Evolutionary conservation across 2,888 invertebrate species (phyloP), one percentile per base, ranked within the genome.

Genomic region (Cenopis cana): DNA sequence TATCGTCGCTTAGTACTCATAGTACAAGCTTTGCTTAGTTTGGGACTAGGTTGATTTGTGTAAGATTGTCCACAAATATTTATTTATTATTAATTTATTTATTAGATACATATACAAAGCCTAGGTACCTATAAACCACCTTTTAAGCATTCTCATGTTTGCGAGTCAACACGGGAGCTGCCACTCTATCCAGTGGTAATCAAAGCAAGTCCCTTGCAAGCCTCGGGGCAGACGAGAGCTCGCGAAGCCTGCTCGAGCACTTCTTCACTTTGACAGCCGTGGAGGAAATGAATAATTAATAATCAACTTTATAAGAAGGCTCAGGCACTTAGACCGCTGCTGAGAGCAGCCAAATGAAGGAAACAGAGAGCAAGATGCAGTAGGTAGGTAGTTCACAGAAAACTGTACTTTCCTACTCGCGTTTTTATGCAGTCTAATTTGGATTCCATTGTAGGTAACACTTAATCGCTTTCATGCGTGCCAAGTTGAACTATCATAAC

Each of bases 121-220:
- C 38, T 5, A 41, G 41, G 41, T 14, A 41, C 12, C 2, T 38
- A 38, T 38, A 38, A 38, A 8, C 0, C 12, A n/a, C 46, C 14
- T n/a, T 46, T 50, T 20, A 0, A 56, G 17, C 11, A 17, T n/a
- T 36, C 12, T 14, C 46, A 17, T 36, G 20, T 60, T 60, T 17
- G 24, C 10, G 11, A 4, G 29, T 20, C 24, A 29, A 49, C 46
- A n/a, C 46, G n/a, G 46, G 24, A 29, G 24, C 29, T n/a, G 29
- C 17, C 29, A 17, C 60, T 59, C 24, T 60, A 60, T 60, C 60
- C 60, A 60, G 46, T 60, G 60, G 60, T 60, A 46, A 60, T 60
- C 60, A 60, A 60, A 60, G 60, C 20, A 60, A 60, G 20, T 24
- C 24, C 60, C 24, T 9, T n/a, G 46, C 46, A 46, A 46, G 60